Base-by-base conservation (phyloP, 1,140 invertebrate genomes). In the Drusus annulatus region DNA sequence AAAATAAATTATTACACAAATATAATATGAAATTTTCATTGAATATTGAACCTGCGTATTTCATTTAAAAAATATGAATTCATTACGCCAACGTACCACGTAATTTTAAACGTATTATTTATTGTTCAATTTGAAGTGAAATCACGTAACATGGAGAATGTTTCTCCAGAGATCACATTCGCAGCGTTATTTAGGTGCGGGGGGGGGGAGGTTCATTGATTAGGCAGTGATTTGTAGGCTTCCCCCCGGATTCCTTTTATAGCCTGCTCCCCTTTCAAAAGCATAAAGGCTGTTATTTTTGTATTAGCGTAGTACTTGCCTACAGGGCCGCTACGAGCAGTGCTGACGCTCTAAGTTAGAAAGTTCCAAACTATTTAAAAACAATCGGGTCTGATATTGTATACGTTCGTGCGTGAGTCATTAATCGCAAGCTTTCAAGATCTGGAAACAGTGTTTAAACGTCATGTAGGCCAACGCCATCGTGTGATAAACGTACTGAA, bases 171-270 rank as follows among this genome's bases (percentile, higher is more conserved):
- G 50, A 31, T 54, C 21, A n/a, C 19, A 56, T 25, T 23, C 51
- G 1, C 21, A 51, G 15, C 56, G 51, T 45, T 69, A 16, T 69
- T 31, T 6, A 6, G n/a, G 31, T 8, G 65, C 3, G 15, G 17
- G 23, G 15, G n/a, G n/a, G 17, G 8, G 21, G 28, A n/a, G 21
- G 65, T 50, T 69, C 74, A 58, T 76, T 81, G 76, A 81, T 81
- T 81, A 81, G 71, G 50, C 71, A 23, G 62, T 81, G 80, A 81
- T 81, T 79, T 81, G 80, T 79, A 60, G 69, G 68, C 51, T 76
- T 50, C 17, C 31, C 28, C 65, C 36, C 36, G 50, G 8, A 25
- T 25, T 69, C 15, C 65, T 69, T 65, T 69, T 69, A 50, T 19
- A 7, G 17, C n/a, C 36, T n/a, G n/a, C 51, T 65, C 21, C 16